A percentile compares a stretch with the other conserved stretches of the same genome.
Conservation (phyloP, 2,113 vertebrate species). For the Phalacrocorax pelagicus region DNA sequence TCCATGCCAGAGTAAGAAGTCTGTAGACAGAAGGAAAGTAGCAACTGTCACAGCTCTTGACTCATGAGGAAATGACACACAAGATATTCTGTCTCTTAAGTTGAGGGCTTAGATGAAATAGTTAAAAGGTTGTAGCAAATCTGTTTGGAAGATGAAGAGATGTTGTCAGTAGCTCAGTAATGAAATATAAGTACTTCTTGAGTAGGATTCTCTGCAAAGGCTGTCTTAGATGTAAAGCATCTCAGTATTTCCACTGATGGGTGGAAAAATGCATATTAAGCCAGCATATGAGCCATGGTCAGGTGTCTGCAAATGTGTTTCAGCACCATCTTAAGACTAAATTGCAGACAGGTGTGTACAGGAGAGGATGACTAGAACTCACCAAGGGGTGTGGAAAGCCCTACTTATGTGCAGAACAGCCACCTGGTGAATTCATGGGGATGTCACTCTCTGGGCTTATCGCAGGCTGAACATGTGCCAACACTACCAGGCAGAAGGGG, state of each 20-base stretch:
- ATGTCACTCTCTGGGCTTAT: background rate
- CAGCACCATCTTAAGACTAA: background rate
- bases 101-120: background rate
- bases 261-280: background rate
- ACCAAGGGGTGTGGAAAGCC: background rate
- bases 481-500: background rate
- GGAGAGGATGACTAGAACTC: background rate
- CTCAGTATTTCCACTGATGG: background rate
- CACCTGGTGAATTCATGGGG: background rate
- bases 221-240: background rate
- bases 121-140: background rate
- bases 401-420: background rate
- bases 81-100: background rate
- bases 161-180: background rate
- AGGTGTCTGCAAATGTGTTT: background rate
- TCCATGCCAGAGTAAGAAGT: background rate
- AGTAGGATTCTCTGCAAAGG: background rate
- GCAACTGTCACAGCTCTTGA: background rate
- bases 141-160: background rate
- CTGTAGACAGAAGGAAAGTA: background rate
- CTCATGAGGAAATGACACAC: background rate
- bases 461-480: background rate
- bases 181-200: background rate
- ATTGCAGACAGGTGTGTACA: background rate
- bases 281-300: rapidly evolving